Conservation (phyloP, 2,888 invertebrate species). For the Seladonia tumulorum region DNA sequence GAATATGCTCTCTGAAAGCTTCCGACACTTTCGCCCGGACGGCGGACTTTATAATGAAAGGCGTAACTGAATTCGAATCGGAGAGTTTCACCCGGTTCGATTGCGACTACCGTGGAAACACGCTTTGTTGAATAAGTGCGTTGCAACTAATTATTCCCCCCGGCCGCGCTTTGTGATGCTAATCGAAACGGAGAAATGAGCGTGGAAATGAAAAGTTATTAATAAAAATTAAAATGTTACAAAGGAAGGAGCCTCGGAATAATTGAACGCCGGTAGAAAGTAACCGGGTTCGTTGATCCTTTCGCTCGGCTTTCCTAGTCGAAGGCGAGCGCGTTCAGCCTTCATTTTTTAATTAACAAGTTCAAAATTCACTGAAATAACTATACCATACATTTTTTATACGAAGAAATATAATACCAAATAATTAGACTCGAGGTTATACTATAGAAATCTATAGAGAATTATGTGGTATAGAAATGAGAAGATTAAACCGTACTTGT, state of each 20-base stretch:
- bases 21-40: slow-evolving; percentile 51
- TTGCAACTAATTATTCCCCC: not conserved
- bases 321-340: not conserved
- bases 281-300: not conserved
- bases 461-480: no score
- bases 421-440: no score
- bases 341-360: not conserved
- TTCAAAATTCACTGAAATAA: not conserved
- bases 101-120: slow-evolving; percentile 16
- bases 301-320: not conserved
- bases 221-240: not conserved
- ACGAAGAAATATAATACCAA: not conserved
- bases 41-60: slow-evolving; percentile 26
- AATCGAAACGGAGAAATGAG: slow-evolving; percentile 2
- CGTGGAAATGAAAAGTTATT: not conserved
- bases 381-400: not conserved
- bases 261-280: slow-evolving; percentile 16
- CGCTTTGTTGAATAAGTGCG: slow-evolving; percentile 13
- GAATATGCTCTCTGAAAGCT: slow-evolving; percentile 17
- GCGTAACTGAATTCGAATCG: slow-evolving; percentile 11
- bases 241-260: not conserved
- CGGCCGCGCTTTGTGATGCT: not conserved
- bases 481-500: no score
- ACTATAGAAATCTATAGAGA: no score
- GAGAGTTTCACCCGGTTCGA: slow-evolving; percentile 19